Evolutionary conservation across 2,888 invertebrate genomes (phyloP).

Genomic region (Parascotia fuliginaria): DNA sequence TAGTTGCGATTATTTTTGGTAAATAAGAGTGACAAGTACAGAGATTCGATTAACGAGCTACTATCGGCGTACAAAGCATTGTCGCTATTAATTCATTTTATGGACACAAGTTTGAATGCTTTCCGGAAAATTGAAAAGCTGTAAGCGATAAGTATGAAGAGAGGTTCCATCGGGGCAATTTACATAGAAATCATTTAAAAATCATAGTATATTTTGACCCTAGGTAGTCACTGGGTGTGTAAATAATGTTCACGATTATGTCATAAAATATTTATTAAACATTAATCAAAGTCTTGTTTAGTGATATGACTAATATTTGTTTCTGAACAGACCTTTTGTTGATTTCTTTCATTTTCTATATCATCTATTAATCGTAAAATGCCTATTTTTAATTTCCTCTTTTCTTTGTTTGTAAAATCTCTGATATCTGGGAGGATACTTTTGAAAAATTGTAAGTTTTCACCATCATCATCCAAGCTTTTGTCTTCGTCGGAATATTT

Average conservation of each 20-base stretch:
- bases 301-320: not conserved
- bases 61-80: too few relatives aligned
- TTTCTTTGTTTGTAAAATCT: constrained; percentile 76
- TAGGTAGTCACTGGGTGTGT: not conserved
- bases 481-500: constrained; percentile 26
- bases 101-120: too few relatives aligned
- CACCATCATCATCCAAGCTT: constrained; percentile 43
- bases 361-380: constrained; percentile 80
- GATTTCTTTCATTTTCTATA: constrained; percentile 49
- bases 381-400: constrained; percentile 81
- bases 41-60: too few relatives aligned
- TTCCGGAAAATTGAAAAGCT: too few relatives aligned
- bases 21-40: too few relatives aligned
- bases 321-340: not conserved
- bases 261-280: not conserved
- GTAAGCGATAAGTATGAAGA: too few relatives aligned
- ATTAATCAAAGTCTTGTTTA: not conserved
- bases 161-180: too few relatives aligned
- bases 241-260: not conserved
- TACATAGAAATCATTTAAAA: too few relatives aligned
- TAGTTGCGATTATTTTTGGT: too few relatives aligned
- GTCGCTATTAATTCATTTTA: too few relatives aligned
- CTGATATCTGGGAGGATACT: constrained; percentile 83
- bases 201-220: not conserved
- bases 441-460: constrained; percentile 77